Evolutionary conservation across 2,888 invertebrate genomes (phyloP), one percentile per base, ranked within the genome.

Genomic region (Eulithis testata): DNA sequence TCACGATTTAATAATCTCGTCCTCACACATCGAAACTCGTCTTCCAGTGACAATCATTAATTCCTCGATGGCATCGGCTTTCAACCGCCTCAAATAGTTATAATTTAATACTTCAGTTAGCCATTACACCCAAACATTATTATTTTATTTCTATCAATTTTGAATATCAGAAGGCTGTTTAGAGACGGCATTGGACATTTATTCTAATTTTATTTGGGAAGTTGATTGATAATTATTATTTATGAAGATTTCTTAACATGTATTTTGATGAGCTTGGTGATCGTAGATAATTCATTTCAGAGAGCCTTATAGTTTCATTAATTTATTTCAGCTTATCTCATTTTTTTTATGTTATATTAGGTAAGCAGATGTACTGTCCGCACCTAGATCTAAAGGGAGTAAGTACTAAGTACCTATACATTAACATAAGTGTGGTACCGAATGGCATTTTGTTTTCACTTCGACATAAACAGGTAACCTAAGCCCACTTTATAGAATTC

Each of bases 1-100:
- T 88, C 89, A 86, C 81, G 82, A 85, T 84, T 79, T 88, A 86
- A 89, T 88, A 87, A 89, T 86, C 82, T 86, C 80, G 77, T 88
- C 87, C 82, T 86, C 83, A 85, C 83, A 84, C 85, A 80, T 80
- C 82, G 82, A 86, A 83, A 85, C 73, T 78, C 82, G 82, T 83
- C 84, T 82, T 78, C 82, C 78, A 86, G 79, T 77, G 84, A 82
- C 79, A 79, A 83, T 84, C 81, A 86, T 83, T 83, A 85, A 85
- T 85, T 83, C 79, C 75, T 79, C 74, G 82, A 75, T 71, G 74
- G 75, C 76, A 72, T 79, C 78, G 73, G 69, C 76, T 80, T 81
- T 81, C 79, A 76, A 79, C 78, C 79, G 75, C 73, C 69, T 68
- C 69, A 67, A 68, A 69, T 71, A 69, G 60, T 74, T 72, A 72